Percentiles rank a stretch among this genome's conserved stretches.
These are phyloP conservation scores for Trichogramma dendrolimi DNA, from an alignment of 2,888 invertebrate species.

Conservation along the genomic window DNA sequence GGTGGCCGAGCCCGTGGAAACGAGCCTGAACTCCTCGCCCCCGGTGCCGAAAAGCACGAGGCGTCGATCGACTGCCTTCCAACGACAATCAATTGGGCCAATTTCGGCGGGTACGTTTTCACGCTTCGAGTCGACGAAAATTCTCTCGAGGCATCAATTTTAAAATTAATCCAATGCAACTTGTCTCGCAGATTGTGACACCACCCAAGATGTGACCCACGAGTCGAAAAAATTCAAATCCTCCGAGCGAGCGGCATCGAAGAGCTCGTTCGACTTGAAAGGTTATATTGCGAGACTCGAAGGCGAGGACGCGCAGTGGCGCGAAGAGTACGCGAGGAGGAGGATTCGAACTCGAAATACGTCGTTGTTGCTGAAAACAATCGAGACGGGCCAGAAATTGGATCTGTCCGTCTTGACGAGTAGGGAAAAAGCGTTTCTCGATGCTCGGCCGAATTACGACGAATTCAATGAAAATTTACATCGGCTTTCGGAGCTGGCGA, in stretches of 20 bases:
- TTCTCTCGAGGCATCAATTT: too few relatives aligned
- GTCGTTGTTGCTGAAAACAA: conserved; percentile 19
- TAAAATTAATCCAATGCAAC: too few relatives aligned
- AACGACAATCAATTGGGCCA: conserved; percentile 23
- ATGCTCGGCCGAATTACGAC: conserved; percentile 22
- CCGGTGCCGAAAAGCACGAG: conserved; percentile 22
- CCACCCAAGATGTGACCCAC: conserved; percentile 16
- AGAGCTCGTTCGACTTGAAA: conserved; percentile 33
- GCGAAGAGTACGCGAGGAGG: conserved; percentile 32
- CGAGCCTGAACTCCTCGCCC: not conserved
- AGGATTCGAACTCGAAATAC: conserved; percentile 20
- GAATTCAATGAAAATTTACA: conserved; percentile 29
- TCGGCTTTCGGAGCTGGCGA: conserved; percentile 17
- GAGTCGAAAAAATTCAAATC: conserved; percentile 16
- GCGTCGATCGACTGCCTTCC: conserved; percentile 39
- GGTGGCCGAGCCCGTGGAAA: not conserved
- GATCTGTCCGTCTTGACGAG: conserved; percentile 17
- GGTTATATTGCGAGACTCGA: conserved; percentile 36
- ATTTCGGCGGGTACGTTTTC: too few relatives aligned
- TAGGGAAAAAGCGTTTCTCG: conserved; percentile 23
- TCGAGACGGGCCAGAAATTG: conserved; percentile 12
- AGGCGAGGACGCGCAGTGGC: conserved; percentile 40
- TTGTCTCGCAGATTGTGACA: conserved; percentile 14
- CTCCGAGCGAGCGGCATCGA: conserved; percentile 3
- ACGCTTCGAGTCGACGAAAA: too few relatives aligned